Conservation (phyloP, 2,113 vertebrate species). For the Heterotilapia buettikoferi region DNA sequence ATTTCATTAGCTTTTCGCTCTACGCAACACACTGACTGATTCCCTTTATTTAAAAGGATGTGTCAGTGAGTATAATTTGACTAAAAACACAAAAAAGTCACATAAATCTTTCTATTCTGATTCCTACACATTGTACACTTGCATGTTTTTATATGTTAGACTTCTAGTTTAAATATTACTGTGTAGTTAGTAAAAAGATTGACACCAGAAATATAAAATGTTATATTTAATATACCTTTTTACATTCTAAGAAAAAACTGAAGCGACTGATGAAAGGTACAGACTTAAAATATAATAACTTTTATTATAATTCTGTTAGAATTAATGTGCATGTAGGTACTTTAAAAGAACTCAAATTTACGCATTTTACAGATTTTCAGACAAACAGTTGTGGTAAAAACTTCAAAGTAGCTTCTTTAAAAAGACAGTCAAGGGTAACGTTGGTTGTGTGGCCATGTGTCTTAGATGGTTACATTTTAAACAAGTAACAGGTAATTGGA, state of each 20-base stretch:
- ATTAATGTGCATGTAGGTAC: background rate
- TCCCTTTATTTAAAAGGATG: background rate
- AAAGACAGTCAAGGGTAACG: rapidly evolving
- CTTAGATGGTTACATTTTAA: background rate
- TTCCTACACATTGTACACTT: background rate
- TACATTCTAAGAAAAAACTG: background rate
- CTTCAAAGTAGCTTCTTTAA: background rate
- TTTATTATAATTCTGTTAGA: background rate
- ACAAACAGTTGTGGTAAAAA: background rate
- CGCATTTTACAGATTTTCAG: background rate
- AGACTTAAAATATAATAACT: background rate
- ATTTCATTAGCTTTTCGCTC: slow-evolving; percentile 40
- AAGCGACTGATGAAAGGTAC: background rate
- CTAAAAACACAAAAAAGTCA: background rate
- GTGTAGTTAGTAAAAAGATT: background rate
- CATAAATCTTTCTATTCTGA: background rate
- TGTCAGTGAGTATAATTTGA: background rate
- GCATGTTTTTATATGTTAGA: background rate
- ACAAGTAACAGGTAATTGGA: background rate
- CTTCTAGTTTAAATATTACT: background rate
- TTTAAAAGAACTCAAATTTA: background rate
- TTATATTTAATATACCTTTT: background rate
- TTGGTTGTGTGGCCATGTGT: background rate
- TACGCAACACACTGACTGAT: background rate
- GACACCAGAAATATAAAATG: background rate